Percentiles rank a stretch among this genome's conserved stretches.
Evolutionary conservation across 92 coral and sea anemone species (phyloP).

Genomic region (Porites lobata): DNA sequence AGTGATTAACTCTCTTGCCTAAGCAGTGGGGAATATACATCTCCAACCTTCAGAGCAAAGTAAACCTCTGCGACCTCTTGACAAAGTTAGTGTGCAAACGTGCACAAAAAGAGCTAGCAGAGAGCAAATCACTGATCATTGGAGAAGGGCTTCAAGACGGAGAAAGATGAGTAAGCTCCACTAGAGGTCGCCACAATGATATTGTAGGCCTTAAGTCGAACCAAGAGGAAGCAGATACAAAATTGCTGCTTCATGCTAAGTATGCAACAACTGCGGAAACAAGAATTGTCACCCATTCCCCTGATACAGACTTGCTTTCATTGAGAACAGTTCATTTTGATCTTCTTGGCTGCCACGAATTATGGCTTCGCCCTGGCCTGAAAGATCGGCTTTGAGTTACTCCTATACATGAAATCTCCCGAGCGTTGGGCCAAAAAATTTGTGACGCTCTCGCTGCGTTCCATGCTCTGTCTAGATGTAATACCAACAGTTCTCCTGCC

Average conservation of each 20-base stretch:
- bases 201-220: constrained; percentile 13
- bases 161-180: constrained; percentile 15
- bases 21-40: constrained; percentile 40
- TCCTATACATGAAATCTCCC: constrained; percentile 21
- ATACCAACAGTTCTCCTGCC: constrained; percentile 46
- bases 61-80: constrained; percentile 23
- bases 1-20: too few species aligned
- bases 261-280: neutral
- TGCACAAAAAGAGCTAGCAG: neutral
- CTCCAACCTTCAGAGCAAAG: constrained; percentile 40
- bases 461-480: constrained; percentile 49
- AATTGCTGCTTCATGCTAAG: constrained; percentile 49
- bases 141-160: constrained; percentile 50
- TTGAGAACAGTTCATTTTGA: constrained; percentile 38
- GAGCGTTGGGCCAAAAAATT: constrained; percentile 36
- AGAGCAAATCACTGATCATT: constrained; percentile 9
- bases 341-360: constrained; percentile 28
- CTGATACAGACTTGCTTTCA: neutral
- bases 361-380: constrained; percentile 32
- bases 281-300: neutral
- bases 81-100: neutral
- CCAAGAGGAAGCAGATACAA: constrained; percentile 61
- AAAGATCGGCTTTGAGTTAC: neutral
- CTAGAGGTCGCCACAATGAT: neutral
- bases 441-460: constrained; percentile 48